Evolutionary conservation across 2,113 vertebrate species (phyloP), one percentile per base, ranked within the genome.

Genomic region (Saguinus imperator): DNA sequence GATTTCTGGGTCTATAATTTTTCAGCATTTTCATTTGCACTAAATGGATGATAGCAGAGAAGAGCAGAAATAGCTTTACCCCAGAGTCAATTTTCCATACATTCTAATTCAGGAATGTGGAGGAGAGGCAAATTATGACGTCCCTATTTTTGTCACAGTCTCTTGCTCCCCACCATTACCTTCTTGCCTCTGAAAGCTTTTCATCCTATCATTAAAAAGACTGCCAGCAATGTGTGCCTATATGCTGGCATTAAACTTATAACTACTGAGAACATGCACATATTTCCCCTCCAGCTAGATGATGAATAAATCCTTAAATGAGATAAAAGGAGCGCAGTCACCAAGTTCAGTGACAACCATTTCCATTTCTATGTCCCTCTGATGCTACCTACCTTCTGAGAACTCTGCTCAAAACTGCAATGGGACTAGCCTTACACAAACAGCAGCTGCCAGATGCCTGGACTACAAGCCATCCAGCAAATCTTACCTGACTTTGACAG

Each of bases 31-130:
- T 96, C 61, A 64, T 97, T 87, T 91, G 86, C 79, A 95, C 55
- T 90, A 94, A 97, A 88, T 97, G 94, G 96, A 97, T 87, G 72
- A 94, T 76, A 96, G 75, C 81, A 68, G 81, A 96, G 77, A 94
- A 64, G 66, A 93, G 92, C 96, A 89, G 90, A 97, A 97, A 97
- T 94, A 98, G 96, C 94, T 97, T 98, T 97, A 94, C 94, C 95
- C 96, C 72, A 89, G 84, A 97, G 96, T 97, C 96, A 97, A 97
- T 98, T 97, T 97, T 66, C 97, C 95, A 95, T 97, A 95, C 92
- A 72, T 95, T 95, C 97, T 98, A 97, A 97, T 98, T 97, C 97
- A 97, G 94, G 94, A 97, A 72, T 90, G 87, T 95, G 92, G 96
- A 97, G 94, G 96, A 97, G 94, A 97, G 87, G 96, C 89, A 97